These are phyloP conservation scores for Ormyrus pomaceus DNA, from an alignment of 2,888 invertebrate species.

Conservation along the genomic window DNA sequence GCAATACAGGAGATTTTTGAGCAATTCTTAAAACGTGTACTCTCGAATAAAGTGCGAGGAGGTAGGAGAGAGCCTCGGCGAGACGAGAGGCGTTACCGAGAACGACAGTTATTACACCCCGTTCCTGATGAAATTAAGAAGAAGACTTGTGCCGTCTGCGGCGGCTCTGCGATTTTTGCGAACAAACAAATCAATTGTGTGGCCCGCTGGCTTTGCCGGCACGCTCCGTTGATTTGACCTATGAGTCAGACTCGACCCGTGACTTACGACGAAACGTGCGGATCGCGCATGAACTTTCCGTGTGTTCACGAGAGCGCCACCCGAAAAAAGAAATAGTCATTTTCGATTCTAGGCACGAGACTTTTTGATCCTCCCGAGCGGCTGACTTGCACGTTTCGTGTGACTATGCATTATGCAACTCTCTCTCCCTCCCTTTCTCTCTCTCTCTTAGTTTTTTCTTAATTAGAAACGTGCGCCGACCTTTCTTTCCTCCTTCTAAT, in stretches of 20 bases:
- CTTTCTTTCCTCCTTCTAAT: neutral
- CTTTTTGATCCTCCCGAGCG: slow-evolving; percentile 37
- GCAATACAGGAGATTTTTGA: too few relatives aligned
- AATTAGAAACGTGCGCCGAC: too few relatives aligned
- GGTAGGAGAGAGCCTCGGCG: neutral
- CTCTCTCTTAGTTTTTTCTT: neutral
- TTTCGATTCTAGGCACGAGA: slow-evolving; percentile 51
- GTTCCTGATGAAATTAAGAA: slow-evolving; percentile 33
- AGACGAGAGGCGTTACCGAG: neutral
- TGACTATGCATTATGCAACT: slow-evolving; percentile 44
- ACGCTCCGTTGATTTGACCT: slow-evolving; percentile 50
- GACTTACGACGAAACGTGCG: slow-evolving; percentile 50
- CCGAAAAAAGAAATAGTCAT: slow-evolving; percentile 42
- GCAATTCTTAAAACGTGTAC: too few relatives aligned
- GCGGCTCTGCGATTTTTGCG: slow-evolving; percentile 62
- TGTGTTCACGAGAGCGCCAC: neutral
- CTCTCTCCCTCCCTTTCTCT: neutral
- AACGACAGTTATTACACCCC: too few relatives aligned
- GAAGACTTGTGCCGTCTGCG: neutral
- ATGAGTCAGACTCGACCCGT: slow-evolving; percentile 50
- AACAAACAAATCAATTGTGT: slow-evolving; percentile 68
- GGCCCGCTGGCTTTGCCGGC: slow-evolving; percentile 49
- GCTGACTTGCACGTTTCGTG: slow-evolving; percentile 41
- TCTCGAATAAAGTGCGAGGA: neutral
- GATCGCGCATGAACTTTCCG: slow-evolving; percentile 28